Evolutionary conservation across 1,140 invertebrate species (phyloP).

Genomic region (Drosophila virilis): DNA sequence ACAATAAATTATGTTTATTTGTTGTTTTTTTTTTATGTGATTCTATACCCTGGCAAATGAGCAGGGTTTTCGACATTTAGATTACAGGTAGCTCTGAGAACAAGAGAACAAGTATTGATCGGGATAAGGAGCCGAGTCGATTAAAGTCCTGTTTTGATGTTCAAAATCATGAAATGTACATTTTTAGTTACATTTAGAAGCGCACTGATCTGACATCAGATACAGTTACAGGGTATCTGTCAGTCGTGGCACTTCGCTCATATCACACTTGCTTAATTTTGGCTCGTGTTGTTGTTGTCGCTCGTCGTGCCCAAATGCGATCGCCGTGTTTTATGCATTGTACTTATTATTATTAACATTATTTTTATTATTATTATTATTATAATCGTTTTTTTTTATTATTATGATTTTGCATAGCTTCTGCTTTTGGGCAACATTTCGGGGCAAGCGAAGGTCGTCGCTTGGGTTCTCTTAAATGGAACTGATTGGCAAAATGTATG

Average conservation of each 20-base stretch:
- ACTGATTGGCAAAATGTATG: neutral
- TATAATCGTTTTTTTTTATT: slow-evolving; percentile 5
- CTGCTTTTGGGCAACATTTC: slow-evolving; percentile 27
- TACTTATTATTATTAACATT: slow-evolving; percentile 7
- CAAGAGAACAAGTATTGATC: neutral
- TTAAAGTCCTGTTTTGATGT: too few relatives aligned
- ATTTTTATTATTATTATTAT: slow-evolving; percentile 19
- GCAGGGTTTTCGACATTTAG: neutral
- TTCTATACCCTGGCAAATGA: slow-evolving; percentile 7
- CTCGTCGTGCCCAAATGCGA: slow-evolving; percentile 52
- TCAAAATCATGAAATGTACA: too few relatives aligned
- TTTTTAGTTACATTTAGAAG: too few relatives aligned
- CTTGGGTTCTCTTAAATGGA: neutral
- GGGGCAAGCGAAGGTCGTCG: slow-evolving; percentile 48
- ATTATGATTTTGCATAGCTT: slow-evolving; percentile 15
- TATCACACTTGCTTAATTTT: slow-evolving; percentile 3
- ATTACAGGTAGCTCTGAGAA: neutral
- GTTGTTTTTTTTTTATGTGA: slow-evolving; percentile 17
- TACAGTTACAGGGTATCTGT: neutral
- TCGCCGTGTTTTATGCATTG: slow-evolving; percentile 19
- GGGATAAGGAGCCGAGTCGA: too few relatives aligned
- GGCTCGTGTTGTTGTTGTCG: slow-evolving; percentile 30
- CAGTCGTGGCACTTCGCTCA: slow-evolving; percentile 13
- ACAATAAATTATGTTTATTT: slow-evolving; percentile 76
- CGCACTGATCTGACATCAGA: too few relatives aligned